Conservation (phyloP, 2,113 vertebrate genomes). For the Channa maculata region DNA sequence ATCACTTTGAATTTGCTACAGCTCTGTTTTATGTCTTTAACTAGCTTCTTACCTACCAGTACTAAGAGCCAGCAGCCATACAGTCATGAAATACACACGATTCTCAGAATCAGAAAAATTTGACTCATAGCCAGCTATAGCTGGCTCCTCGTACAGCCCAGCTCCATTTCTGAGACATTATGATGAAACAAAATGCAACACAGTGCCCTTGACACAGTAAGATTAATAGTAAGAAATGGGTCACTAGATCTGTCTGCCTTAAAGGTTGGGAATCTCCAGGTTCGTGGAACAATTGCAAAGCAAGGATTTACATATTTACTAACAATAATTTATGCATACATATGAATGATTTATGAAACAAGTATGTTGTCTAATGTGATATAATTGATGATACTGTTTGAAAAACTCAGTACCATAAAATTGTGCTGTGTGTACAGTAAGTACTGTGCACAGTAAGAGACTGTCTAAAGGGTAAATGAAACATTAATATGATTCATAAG, state of each 20-base stretch:
- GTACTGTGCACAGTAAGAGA: neutral
- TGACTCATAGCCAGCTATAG: neutral
- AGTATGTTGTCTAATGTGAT: neutral
- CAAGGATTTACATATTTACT: neutral
- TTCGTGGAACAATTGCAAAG: constrained; percentile 14
- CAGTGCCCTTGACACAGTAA: neutral
- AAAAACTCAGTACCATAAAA: neutral
- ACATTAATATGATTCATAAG: constrained; percentile 1
- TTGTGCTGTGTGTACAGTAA: neutral
- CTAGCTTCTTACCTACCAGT: too few species aligned
- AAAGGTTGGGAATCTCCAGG: constrained; percentile 50
- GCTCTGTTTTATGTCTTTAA: too few species aligned
- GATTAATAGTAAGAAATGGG: constrained; percentile 4
- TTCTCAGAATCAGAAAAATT: neutral
- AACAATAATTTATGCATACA: neutral
- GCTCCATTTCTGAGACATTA: constrained; percentile 17
- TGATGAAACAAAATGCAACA: constrained; percentile 34
- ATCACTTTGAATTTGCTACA: too few species aligned
- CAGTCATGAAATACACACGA: too few species aligned
- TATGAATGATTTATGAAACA: neutral
- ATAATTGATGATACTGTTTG: constrained; percentile 3
- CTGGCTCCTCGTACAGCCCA: constrained; percentile 1
- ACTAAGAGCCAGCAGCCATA: too few species aligned
- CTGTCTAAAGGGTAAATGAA: constrained; percentile 4
- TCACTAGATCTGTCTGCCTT: constrained; percentile 23